phyloP scores from a whole-genome alignment of 2,113 vertebrate species.

The Zosterops pallidus region DNA sequence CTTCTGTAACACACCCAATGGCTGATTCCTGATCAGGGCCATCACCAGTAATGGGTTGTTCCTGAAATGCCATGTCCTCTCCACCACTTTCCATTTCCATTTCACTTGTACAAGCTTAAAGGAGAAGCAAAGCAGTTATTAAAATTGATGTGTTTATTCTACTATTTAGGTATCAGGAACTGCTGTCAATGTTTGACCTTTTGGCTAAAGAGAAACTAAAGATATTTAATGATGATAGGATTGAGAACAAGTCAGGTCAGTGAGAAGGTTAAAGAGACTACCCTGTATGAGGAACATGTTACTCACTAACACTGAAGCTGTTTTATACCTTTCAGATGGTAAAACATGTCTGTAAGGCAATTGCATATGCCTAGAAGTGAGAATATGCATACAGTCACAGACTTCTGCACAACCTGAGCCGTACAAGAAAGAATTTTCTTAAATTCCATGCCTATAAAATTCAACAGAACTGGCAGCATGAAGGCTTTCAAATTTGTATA shows the following conservation, averaged over 20 bases:
- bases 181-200: neutral
- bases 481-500: neutral
- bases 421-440: neutral
- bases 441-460: neutral
- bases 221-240: neutral
- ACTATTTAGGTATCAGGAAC: neutral
- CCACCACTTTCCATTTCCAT: slow-evolving; percentile 69
- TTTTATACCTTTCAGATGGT: neutral
- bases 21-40: slow-evolving; percentile 19
- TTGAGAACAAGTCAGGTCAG: neutral
- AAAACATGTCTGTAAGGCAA: neutral
- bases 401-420: neutral
- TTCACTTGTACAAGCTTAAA: slow-evolving; percentile 72
- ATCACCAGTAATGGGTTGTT: slow-evolving; percentile 29
- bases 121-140: slow-evolving; percentile 21
- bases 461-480: neutral
- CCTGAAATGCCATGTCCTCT: slow-evolving; percentile 51
- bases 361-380: neutral
- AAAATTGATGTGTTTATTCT: neutral
- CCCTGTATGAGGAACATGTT: neutral
- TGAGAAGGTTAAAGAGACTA: neutral
- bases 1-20: slow-evolving; percentile 62
- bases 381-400: neutral
- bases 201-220: neutral
- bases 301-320: neutral